These are phyloP conservation scores for Diadromus collaris DNA, from an alignment of 2,888 invertebrate genomes.

Conservation along the genomic window DNA sequence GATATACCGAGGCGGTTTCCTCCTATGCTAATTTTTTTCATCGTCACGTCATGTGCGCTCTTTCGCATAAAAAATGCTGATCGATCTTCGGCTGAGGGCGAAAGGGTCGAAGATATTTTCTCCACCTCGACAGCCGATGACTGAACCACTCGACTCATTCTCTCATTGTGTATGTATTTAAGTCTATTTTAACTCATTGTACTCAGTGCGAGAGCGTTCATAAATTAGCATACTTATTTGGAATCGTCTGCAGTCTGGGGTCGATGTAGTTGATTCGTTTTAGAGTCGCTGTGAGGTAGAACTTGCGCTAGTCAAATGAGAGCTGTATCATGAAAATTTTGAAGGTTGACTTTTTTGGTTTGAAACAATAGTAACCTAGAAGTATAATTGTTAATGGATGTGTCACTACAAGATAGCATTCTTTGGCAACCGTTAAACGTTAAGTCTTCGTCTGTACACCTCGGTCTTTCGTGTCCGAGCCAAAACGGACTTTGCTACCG, in stretches of 20 bases:
- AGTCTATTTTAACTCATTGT: constrained; percentile 14
- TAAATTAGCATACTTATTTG: constrained; percentile 37
- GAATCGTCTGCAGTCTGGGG: neutral
- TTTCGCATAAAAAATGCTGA: constrained; percentile 68
- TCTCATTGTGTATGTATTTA: neutral
- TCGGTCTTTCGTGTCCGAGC: too few relatives aligned
- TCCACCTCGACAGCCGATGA: constrained; percentile 39
- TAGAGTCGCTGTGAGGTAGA: neutral
- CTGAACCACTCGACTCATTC: constrained; percentile 33
- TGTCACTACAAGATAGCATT: too few relatives aligned
- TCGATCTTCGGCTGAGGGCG: constrained; percentile 42
- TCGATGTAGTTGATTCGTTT: neutral
- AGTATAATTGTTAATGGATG: too few relatives aligned
- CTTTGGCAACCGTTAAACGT: too few relatives aligned
- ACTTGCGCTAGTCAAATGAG: neutral
- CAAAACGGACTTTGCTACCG: too few relatives aligned
- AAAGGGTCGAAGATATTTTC: constrained; percentile 21
- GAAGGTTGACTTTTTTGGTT: too few relatives aligned
- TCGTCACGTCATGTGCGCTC: constrained; percentile 76
- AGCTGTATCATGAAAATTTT: too few relatives aligned
- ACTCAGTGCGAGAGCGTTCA: neutral
- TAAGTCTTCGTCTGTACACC: too few relatives aligned
- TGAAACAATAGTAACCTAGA: too few relatives aligned
- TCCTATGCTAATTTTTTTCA: constrained; percentile 78
- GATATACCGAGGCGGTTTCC: constrained; percentile 39